These are phyloP conservation scores for Turnix velox DNA, from an alignment of 2,113 vertebrate genomes.

Conservation along the genomic window DNA sequence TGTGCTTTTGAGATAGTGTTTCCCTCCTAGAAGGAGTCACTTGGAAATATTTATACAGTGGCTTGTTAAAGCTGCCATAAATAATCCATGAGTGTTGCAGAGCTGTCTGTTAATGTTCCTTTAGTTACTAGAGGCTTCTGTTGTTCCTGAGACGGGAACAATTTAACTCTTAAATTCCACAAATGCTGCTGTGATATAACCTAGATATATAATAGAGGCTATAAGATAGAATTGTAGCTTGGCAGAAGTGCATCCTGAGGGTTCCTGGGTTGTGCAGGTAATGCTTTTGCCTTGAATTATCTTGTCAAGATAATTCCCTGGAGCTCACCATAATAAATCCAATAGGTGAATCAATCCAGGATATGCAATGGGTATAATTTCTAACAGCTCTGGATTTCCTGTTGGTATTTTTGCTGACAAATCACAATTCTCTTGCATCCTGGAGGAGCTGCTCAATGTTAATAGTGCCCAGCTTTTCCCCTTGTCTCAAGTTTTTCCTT, in stretches of 20 bases:
- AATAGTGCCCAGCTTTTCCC: background rate
- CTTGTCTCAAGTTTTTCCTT: accelerated
- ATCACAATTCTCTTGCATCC: background rate
- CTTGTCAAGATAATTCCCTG: slow-evolving; percentile 26
- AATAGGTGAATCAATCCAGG: background rate
- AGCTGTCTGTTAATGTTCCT: background rate
- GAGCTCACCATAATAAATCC: background rate
- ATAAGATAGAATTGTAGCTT: background rate
- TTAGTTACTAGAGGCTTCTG: background rate
- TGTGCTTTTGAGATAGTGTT: accelerated
- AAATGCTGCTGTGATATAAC: accelerated
- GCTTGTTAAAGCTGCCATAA: slow-evolving; percentile 15
- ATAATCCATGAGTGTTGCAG: slow-evolving; percentile 1
- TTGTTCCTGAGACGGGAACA: background rate
- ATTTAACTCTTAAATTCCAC: background rate
- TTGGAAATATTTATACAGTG: background rate
- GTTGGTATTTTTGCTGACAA: background rate
- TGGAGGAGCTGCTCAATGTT: background rate
- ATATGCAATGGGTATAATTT: background rate
- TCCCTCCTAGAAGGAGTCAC: background rate
- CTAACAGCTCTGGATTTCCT: background rate
- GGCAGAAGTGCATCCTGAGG: background rate
- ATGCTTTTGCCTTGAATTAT: background rate
- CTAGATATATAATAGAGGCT: accelerated
- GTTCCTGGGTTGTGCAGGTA: background rate